Evolutionary conservation across 2,888 invertebrate genomes (phyloP), one percentile per base, ranked within the genome.

Genomic region (Criorhina ranunculi): DNA sequence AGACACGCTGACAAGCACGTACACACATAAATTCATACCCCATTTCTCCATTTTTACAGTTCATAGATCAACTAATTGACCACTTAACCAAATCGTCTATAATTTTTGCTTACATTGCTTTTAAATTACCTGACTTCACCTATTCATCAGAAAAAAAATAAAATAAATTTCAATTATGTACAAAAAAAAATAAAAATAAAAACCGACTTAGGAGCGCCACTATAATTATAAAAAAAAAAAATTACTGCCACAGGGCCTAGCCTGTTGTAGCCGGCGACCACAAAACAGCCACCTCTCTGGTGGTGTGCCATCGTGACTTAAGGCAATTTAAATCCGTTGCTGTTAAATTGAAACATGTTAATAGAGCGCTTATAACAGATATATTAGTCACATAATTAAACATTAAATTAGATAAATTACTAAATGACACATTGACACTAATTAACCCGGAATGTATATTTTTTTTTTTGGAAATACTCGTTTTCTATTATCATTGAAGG

Each of bases 311-410:
- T 46, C 69, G 24, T 57, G 78, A 64, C 70, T 64, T 29, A 11
- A 46, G 46, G 46, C 70, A 70, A 70, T 64, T 62, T 44, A 51
- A 33, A 35, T 33, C 37, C 8, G 24, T 8, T 42, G 60, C 53
- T 17, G 53, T 35, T 57, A 51, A 53, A 55, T 53, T 62, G 53
- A 70, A 24, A 70, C 62, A 62, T 44, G 55, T 55, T 78, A 78
- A 78, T 78, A 55, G 78, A 70, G 37, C 69, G 55, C 55, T 78
- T 78, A 70, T 70, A 55, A 64, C 55, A 35, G 46, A 62, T 70
- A 62, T 78, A 78, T 78, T 78, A 70, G 17, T n/a, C 49, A 33
- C 46, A 44, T 35, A 42, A 69, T 51, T 19, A 12, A 60, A 62
- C 8, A 15, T 24, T 55, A 46, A 57, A 62, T 80, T 72, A 70